Conservation (phyloP, 2,113 vertebrate species). For the Pseudorhombus dupliciocellatus region DNA sequence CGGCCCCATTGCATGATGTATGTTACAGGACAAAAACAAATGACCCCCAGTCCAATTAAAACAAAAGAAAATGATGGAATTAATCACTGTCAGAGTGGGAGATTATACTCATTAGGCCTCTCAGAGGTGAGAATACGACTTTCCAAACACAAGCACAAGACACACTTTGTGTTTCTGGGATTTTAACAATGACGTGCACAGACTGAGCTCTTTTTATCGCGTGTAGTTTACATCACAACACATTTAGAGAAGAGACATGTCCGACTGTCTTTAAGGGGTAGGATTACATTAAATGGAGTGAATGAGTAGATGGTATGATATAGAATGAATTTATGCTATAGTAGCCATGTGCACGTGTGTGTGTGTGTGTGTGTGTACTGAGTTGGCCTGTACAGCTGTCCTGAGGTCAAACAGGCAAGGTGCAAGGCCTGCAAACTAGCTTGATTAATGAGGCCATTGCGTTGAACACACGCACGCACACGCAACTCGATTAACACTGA, state of each 20-base stretch:
- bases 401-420: slow-evolving; percentile 60
- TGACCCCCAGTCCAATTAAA: slow-evolving; percentile 84
- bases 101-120: slow-evolving; percentile 81
- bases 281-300: background rate
- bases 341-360: slow-evolving; percentile 6
- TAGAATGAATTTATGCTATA: slow-evolving; percentile 27
- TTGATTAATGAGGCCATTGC: slow-evolving; percentile 77
- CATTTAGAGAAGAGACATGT: background rate
- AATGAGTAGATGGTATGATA: slow-evolving; percentile 14
- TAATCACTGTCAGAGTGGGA: slow-evolving; percentile 82
- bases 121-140: slow-evolving; percentile 64
- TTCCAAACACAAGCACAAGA: slow-evolving; percentile 31
- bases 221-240: background rate
- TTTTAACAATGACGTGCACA: slow-evolving; percentile 3
- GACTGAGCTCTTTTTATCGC: background rate
- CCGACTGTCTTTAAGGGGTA: background rate
- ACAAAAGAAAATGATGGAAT: slow-evolving; percentile 84
- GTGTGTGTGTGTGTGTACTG: slow-evolving; percentile 4
- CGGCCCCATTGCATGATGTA: slow-evolving; percentile 56
- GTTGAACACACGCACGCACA: slow-evolving; percentile 17
- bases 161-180: background rate
- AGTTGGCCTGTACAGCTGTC: slow-evolving; percentile 45
- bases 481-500: slow-evolving; percentile 9
- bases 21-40: slow-evolving; percentile 77
- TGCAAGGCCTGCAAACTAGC: slow-evolving; percentile 53